Conservation (phyloP, 2,113 vertebrate species). For the Callionymus lyra region DNA sequence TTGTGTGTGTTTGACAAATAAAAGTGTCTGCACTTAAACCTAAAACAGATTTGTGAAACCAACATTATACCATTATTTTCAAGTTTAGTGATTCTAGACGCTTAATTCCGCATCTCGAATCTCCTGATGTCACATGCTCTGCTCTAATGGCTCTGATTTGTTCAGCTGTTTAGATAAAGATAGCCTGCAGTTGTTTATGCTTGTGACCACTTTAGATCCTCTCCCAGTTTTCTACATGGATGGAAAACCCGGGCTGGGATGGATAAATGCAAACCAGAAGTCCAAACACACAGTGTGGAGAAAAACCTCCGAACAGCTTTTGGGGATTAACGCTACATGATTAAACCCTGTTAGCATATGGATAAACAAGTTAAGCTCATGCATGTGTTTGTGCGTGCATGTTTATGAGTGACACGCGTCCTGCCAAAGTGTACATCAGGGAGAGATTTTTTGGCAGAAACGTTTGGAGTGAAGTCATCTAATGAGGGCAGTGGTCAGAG, state of each 20-base stretch:
- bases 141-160: constrained; percentile 7
- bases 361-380: constrained; percentile 43
- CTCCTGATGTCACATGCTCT: too few species aligned
- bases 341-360: constrained; percentile 46
- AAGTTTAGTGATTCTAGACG: too few species aligned
- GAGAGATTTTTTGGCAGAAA: too few species aligned
- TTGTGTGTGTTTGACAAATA: too few species aligned
- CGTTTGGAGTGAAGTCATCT: too few species aligned
- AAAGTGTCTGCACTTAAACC: too few species aligned
- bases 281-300: constrained; percentile 18
- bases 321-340: constrained; percentile 45
- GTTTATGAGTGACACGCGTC: constrained; percentile 2
- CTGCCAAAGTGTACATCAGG: too few species aligned
- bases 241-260: constrained; percentile 11
- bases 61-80: too few species aligned
- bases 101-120: too few species aligned
- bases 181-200: constrained; percentile 8
- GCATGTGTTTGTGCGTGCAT: constrained; percentile 4
- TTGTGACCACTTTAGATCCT: constrained; percentile 13
- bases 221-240: constrained; percentile 9
- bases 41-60: too few species aligned
- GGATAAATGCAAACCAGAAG: background rate
- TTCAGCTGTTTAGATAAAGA: constrained; percentile 4
- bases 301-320: constrained; percentile 40
- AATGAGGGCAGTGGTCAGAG: too few species aligned